Base-by-base conservation (phyloP, 1,140 invertebrate species). In the Dendrolimus kikuchii region DNA sequence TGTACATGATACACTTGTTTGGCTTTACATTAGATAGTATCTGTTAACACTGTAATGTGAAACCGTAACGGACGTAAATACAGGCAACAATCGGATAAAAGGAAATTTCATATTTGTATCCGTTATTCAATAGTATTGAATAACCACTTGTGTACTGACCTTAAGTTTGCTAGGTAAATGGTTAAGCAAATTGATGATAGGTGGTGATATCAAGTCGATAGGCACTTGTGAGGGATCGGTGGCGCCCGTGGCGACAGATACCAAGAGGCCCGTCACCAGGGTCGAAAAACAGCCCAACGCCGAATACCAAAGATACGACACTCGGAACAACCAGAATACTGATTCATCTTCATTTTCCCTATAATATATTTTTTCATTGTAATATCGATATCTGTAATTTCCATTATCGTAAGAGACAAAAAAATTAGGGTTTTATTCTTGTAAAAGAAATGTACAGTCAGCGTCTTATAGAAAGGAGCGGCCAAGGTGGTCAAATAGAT, bases 211-310 rank as follows among this genome's bases (percentile, higher is more conserved):
- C 2, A 88, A 62, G 57, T 87, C 85, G 6, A 85, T 77, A 45
- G 88, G 88, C 5, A 89, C 82, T 2, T 86, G 68, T 6, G 89
- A 58, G 0, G 88, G 87, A 59, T 90, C 86, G 45, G 80, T 79
- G 56, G 73, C 71, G 10, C 75, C 91, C 5, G 94, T 94, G 1
- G 92, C 59, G 2, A 92, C 84, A 46, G 94, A 95, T 2, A 95
- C 90, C 0, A 92, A 39, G 38, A 94, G 74, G 2, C 95, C 95
- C 7, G 94, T 79, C 4, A 94, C 57, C 38, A 96, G 81, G 0
- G 95, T 95, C 0, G 92, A 80, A 1, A 91, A 57, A 46, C 91
- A 92, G 2, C 93, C 95, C n/a, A 95, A 91, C 38, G 90, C 90
- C n/a, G 92, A 89, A 62, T 92, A 92, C 91, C 91, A 92, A 74